These are phyloP conservation scores for Coleophora deauratella DNA, from an alignment of 2,888 invertebrate species.

Conservation along the genomic window DNA sequence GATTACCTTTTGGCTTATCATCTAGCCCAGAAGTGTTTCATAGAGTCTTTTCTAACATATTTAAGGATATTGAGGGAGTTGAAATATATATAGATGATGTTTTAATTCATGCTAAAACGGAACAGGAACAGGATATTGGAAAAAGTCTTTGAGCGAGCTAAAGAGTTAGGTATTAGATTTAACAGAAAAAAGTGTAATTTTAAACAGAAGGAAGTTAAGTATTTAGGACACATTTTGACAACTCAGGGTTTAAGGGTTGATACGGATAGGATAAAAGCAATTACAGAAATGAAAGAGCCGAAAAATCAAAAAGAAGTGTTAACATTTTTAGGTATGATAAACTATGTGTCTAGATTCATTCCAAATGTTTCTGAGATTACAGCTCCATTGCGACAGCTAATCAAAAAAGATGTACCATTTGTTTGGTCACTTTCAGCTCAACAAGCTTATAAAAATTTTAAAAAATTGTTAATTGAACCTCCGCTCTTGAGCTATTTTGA, in stretches of 20 bases:
- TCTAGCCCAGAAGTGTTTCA: too few relatives aligned
- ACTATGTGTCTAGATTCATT: neutral
- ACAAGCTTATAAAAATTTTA: neutral
- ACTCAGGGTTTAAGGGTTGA: conserved; percentile 1
- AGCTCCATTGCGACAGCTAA: neutral
- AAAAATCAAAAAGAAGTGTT: neutral
- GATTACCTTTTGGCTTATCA: conserved; percentile 10
- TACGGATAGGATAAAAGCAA: conserved; percentile 2
- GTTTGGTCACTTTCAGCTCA: neutral
- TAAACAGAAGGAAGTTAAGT: conserved; percentile 5
- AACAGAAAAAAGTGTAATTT: conserved; percentile 1
- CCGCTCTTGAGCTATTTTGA: neutral
- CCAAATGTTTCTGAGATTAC: neutral
- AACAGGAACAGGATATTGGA: conserved; percentile 3
- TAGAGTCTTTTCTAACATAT: conserved; percentile 2
- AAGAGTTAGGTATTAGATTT: conserved; percentile 5
- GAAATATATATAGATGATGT: conserved; percentile 7
- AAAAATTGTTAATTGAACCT: neutral
- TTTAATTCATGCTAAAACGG: conserved; percentile 1
- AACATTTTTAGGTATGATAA: conserved; percentile 1
- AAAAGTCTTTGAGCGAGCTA: conserved; percentile 3
- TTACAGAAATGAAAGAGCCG: neutral
- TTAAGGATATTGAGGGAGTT: conserved; percentile 5
- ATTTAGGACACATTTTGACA: conserved; percentile 4
- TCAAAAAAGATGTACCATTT: conserved; percentile 2